A percentile compares a stretch with the other conserved stretches of the same genome.
Evolutionary conservation across 2,113 vertebrate genomes (phyloP).

Genomic region (Urocolius indicus): DNA sequence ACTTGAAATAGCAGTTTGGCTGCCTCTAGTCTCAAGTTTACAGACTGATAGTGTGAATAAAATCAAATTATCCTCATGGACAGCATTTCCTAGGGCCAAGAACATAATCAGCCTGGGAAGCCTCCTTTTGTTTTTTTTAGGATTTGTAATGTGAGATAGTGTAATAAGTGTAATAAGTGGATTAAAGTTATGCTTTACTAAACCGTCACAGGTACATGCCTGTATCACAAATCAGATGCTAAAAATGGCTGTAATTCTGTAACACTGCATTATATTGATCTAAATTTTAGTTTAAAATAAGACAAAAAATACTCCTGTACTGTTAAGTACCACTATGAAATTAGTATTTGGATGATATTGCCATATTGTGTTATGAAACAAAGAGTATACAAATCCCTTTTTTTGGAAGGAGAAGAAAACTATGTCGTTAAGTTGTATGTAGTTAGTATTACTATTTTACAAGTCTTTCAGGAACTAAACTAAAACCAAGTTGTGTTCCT

Average conservation of each 20-base stretch:
- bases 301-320: not conserved
- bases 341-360: not conserved
- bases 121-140: not conserved
- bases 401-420: not conserved
- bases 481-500: not conserved
- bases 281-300: not conserved
- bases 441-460: not conserved
- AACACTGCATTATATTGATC: not conserved
- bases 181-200: not conserved
- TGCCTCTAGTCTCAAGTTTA: slow-evolving; percentile 20
- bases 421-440: not conserved
- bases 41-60: not conserved
- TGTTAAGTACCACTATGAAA: not conserved
- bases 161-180: not conserved
- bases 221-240: not conserved
- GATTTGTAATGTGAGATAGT: not conserved
- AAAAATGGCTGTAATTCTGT: not conserved
- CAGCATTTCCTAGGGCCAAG: not conserved
- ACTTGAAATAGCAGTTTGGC: slow-evolving; percentile 1
- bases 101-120: not conserved
- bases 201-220: not conserved
- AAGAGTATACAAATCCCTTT: not conserved
- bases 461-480: not conserved
- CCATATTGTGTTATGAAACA: not conserved
- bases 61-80: not conserved